These are phyloP conservation scores for Hypercompe scribonia DNA, from an alignment of 2,888 invertebrate species.

Conservation along the genomic window DNA sequence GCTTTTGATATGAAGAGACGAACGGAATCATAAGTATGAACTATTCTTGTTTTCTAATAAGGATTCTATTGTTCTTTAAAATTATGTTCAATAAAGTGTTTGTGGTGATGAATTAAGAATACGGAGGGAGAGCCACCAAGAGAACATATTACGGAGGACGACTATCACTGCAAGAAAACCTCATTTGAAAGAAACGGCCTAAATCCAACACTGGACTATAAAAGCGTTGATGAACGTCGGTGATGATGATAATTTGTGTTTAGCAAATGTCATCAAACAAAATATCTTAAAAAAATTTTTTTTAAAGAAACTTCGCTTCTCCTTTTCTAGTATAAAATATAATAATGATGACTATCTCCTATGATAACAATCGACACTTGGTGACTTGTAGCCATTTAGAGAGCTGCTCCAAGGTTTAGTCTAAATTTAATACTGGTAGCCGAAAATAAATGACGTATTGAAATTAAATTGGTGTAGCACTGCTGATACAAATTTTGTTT, in stretches of 20 bases:
- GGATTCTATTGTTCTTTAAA: background rate
- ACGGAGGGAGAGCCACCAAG: no score
- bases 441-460: constrained; percentile 33
- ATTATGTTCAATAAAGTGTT: no score
- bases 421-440: constrained; percentile 11
- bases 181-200: no score
- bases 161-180: no score
- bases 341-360: background rate
- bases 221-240: no score
- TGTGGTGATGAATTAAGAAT: no score
- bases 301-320: no score
- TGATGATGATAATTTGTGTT: no score
- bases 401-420: background rate
- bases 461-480: constrained; percentile 44
- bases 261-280: no score
- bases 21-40: background rate
- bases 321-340: background rate
- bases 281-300: no score
- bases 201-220: no score
- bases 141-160: no score
- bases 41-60: background rate
- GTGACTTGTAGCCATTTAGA: background rate
- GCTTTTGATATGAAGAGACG: background rate
- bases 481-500: constrained; percentile 29
- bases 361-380: background rate